Base-by-base conservation (phyloP, 2,888 invertebrate genomes). In the Psococerastis gibbosa region DNA sequence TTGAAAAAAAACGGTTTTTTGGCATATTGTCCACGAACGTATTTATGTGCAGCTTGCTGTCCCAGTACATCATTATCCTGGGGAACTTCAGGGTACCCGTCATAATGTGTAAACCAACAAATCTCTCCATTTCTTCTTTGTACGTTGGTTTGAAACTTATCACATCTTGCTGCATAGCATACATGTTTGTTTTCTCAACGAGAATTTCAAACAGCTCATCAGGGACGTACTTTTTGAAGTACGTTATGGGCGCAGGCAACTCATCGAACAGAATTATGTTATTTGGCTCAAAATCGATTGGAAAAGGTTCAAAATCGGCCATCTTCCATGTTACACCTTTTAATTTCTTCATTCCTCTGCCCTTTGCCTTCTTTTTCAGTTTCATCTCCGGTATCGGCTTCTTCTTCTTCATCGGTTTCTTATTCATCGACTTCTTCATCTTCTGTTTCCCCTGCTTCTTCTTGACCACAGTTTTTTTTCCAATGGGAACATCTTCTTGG, bases 1-100 rank as follows among this genome's bases (percentile, higher is more conserved):
- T 32, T 44, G 44, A 35, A 50, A 49, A n/a, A 43, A 52, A 50
- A 17, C 49, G 35, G 31, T 53, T 50, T 32, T 51, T 47, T 42
- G 51, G 23, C 47, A 51, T 49, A 16, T 48, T 20, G 20, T 35
- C 20, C 3, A 3, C 15, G 20, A 35, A 16, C n/a, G 17, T 16
- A 17, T n/a, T n/a, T 8, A 35, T 11, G 2, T 17, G 4, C n/a
- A 35, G 35, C n/a, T 17, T 20, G 17, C 35, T n/a, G 13, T 35
- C 35, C 35, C 35, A 35, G 17, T 35, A 35, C 38, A 38, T 38
- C 18, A 15, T 16, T 20, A 18, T 18, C 22, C 16, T 5, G 6
- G 38, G 38, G 17, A 38, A 17, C 20, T 35, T 44, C 15, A 44
- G 16, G 27, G 31, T 27, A 18, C 43, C 45, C 34, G 43, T 45